phyloP scores from a whole-genome alignment of 1,140 invertebrate species.

The Fopius arisanus region DNA sequence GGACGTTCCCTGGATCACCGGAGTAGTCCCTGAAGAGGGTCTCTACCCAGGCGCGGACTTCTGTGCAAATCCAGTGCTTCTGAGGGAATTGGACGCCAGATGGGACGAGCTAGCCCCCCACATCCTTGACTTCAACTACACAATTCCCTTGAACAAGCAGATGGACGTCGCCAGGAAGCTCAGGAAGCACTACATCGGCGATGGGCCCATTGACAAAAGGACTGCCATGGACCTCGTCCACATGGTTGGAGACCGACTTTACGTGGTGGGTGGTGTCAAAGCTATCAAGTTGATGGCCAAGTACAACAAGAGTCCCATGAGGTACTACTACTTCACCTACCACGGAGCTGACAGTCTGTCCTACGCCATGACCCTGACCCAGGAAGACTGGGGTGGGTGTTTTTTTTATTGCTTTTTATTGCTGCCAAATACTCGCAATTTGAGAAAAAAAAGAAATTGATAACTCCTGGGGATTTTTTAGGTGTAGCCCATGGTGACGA shows the following conservation, averaged over 20 bases:
- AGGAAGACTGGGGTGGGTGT: constrained; percentile 31
- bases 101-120: constrained; percentile 66
- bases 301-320: constrained; percentile 64
- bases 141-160: constrained; percentile 58
- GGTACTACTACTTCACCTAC: constrained; percentile 67
- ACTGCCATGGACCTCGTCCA: constrained; percentile 49
- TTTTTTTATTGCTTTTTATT: background rate
- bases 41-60: constrained; percentile 70
- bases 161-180: constrained; percentile 59
- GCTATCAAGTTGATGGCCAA: constrained; percentile 63
- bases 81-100: constrained; percentile 63
- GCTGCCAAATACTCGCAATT: too few species aligned
- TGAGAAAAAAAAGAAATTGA: too few species aligned
- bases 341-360: constrained; percentile 62
- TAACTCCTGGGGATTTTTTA: constrained; percentile 37
- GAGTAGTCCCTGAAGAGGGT: constrained; percentile 69
- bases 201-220: constrained; percentile 51
- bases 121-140: constrained; percentile 69
- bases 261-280: constrained; percentile 64
- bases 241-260: constrained; percentile 67
- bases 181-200: constrained; percentile 64
- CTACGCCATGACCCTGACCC: constrained; percentile 53
- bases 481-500: constrained; percentile 70
- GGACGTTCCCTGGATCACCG: constrained; percentile 69
- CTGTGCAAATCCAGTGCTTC: constrained; percentile 48